Base-by-base conservation (phyloP, 53 echinoderm and acorn worm genomes). In the Antedon mediterranea region DNA sequence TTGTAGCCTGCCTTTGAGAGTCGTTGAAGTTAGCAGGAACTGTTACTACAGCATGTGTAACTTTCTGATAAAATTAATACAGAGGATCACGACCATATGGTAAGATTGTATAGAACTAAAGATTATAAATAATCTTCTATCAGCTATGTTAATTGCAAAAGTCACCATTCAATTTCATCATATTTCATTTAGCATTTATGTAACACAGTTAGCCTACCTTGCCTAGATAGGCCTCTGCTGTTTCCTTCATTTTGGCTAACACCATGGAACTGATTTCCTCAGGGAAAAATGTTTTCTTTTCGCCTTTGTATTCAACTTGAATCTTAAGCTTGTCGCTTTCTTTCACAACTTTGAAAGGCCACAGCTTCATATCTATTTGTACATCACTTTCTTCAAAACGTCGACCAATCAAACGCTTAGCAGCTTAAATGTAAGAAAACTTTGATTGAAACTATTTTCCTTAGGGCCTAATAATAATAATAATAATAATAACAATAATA, bases 211-310 rank as follows among this genome's bases (percentile, higher is more conserved):
- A n/a, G n/a, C n/a, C n/a, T 93, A 0, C n/a, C n/a, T n/a, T n/a
- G n/a, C n/a, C n/a, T n/a, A 94, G 84, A 74, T 94, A 94, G 0
- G 87, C 87, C 74, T 94, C 94, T 4, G 94, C 89, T 4, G 93
- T 93, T 81, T 93, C 90, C 75, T 88, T 93, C 90, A 90, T 90
- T 32, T 90, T 93, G 30, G 77, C 81, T 3, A 93, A 84, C 0
- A 93, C 93, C 93, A 93, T 93, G 28, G 93, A 93, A 82, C 93
- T 93, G 79, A 93, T 79, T 72, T 93, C 93, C 72, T 93, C 93
- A 33, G 93, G 93, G 30, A 85, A 76, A 72, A 93, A 88, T 6
- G 84, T 85, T 78, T 93, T 93, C 31, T 43, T 74, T 34, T 90
- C 93, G 31, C 83, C 83, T 28, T 81, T 90, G 86, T 72, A 87